Conservation (phyloP, 2,888 invertebrate species). For the Zaprionus lineosus region DNA sequence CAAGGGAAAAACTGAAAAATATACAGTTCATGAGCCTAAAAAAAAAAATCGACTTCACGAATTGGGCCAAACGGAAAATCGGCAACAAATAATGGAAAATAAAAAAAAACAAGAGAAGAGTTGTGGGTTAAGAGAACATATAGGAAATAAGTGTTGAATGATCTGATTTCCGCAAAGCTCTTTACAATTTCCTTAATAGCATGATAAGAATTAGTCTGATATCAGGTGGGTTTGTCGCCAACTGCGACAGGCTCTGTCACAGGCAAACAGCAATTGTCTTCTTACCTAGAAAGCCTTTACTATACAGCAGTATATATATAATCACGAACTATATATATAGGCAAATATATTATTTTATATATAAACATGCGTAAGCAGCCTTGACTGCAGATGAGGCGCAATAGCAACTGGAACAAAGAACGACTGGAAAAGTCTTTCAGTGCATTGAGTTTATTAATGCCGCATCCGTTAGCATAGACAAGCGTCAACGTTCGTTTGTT, state of each 20-base stretch:
- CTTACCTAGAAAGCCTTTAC: constrained; percentile 15
- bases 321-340: not conserved
- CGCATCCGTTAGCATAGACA: too few species aligned
- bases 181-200: not conserved
- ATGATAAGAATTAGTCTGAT: not conserved
- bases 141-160: too few species aligned
- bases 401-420: constrained; percentile 25
- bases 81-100: too few species aligned
- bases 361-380: constrained; percentile 1
- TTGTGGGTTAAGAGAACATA: too few species aligned
- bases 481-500: too few species aligned
- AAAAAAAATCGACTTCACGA: too few species aligned
- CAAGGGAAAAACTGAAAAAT: too few species aligned
- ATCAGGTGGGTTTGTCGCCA: not conserved
- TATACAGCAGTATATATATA: not conserved
- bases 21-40: too few species aligned
- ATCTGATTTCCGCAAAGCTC: not conserved
- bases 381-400: constrained; percentile 17
- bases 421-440: constrained; percentile 9
- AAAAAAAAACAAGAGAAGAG: constrained; percentile 18
- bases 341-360: not conserved
- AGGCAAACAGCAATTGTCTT: constrained; percentile 28
- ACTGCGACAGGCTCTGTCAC: constrained; percentile 15
- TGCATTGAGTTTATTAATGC: not conserved
- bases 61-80: too few species aligned